Base-by-base conservation (phyloP, 2,888 invertebrate species). In the Noctuana brunneofusca region DNA sequence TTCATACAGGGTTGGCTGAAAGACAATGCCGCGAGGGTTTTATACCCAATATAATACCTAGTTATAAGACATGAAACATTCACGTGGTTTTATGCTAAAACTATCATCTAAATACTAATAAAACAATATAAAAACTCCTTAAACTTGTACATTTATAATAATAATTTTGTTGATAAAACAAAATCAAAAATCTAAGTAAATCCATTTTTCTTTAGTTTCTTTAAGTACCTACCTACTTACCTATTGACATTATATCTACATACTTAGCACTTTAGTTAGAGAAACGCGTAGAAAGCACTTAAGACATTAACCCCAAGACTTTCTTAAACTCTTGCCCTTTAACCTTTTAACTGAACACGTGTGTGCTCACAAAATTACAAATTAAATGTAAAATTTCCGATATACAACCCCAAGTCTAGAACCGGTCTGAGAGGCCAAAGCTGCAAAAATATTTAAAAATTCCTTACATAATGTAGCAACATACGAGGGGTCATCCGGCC, bases 341-440 rank as follows among this genome's bases (percentile, higher is more conserved):
- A 81, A 89, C 84, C 86, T 84, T 83, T 80, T 73, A 79, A 83
- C 77, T 80, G 76, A 80, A 81, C 75, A 79, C 89, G 80, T 87
- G 87, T 83, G 89, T 80, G 75, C 74, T 74, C 68, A 78, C 75
- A 74, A 81, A 85, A 84, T 87, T 78, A 82, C 84, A 89, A 91
- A 90, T 91, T 86, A 88, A 83, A 83, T 87, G 89, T 88, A 84
- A 91, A 90, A 89, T 87, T 87, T 85, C 76, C 83, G 81, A 88
- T 87, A 83, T 81, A 67, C 68, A 76, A 77, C 82, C 82, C 77
- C 70, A 62, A 64, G 56, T 58, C 32, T 22, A 30, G 65, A 83
- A 89, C 91, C 85, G 83, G 90, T 88, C 68, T 73, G 8, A 12
- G 60, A 64, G 70, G 69, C 69, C 79, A 82, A 88, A 89, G 87